Evolutionary conservation across 2,113 vertebrate genomes (phyloP), one percentile per base, ranked within the genome.

Genomic region (Fukomys damarensis): DNA sequence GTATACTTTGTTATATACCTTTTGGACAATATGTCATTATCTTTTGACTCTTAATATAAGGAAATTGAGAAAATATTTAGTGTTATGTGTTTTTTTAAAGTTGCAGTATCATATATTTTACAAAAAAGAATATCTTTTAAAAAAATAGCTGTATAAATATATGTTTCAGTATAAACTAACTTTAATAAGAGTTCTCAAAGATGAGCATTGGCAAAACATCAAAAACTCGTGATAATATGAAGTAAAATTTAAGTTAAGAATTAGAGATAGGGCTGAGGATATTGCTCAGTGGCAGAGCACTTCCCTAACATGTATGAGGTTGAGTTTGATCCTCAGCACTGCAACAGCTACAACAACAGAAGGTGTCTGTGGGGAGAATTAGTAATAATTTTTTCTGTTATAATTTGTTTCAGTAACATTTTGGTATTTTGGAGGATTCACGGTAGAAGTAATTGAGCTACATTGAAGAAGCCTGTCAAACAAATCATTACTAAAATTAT

Each of bases 101-200:
- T 98, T 98, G 98, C 98, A 98, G 98, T 98, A 98, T 98, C 98
- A 88, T 95, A 87, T 61, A 28, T 86, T 95, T 96, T 94, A n/a
- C 4, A 35, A 72, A 79, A 70, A 86, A 41, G 91, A 65, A 70
- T 92, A 90, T 16, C 43, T 96, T 95, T 91, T 84, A 66, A 17
- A 20, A 20, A 85, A 90, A 65, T 77, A 52, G 38, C 24, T 94
- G 7, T 95, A 16, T 96, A 91, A 83, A 66, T 20, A 87, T 86
- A 2, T 91, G 17, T 63, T 93, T 70, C 46, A 89, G 3, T 70
- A 95, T 91, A 91, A 91, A 58, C 35, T 83, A 22, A 81, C 28
- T 79, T 74, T 83, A 84, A 89, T 65, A 84, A 89, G 58, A 86
- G 79, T 41, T 95, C 82, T 90, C 83, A 28, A 94, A 92, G 49